Base-by-base conservation (phyloP, 2,797 vertebrate genomes). In the Salarias fasciatus region DNA sequence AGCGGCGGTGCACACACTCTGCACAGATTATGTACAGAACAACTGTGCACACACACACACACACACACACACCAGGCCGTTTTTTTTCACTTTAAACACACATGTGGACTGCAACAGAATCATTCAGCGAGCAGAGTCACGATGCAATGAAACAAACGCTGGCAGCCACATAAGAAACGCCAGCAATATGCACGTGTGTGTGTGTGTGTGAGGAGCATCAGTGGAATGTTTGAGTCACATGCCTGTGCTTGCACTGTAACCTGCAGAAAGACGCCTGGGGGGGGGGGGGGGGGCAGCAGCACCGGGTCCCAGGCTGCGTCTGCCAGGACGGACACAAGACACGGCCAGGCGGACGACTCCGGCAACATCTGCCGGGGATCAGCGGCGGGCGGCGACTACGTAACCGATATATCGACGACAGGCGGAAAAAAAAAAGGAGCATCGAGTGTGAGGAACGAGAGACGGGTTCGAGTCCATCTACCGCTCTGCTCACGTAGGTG, bases 201-300 rank as follows among this genome's bases (percentile, higher is more conserved):
- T 42, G n/a, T 14, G 15, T 33, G 12, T 14, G 30, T 62, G 51
- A 29, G 14, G 15, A 24, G 50, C 47, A 45, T 65, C 6, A 5
- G 37, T 59, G 77, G 81, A 83, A 88, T 84, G 73, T 63, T 11
- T 73, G 65, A 75, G 68, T 45, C 63, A 60, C 81, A 66, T 76
- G 89, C 50, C 71, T 11, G 15, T 38, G 52, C 88, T 71, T 68
- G 87, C 59, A 54, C 54, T 59, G 72, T 64, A 76, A 79, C 76
- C 75, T 72, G 67, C 74, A 67, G 55, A 67, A 15, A 74, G 49
- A 57, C 41, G 63, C 58, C 55, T 64, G 0, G 37, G n/a, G n/a
- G n/a, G n/a, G n/a, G n/a, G n/a, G n/a, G n/a, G n/a, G n/a, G n/a
- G 12, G 37, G 61, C 38, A 18, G 13, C 40, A n/a, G 44, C 49